Conservation (phyloP, 2,888 invertebrate genomes). For the Meiosimyza platycephala region DNA sequence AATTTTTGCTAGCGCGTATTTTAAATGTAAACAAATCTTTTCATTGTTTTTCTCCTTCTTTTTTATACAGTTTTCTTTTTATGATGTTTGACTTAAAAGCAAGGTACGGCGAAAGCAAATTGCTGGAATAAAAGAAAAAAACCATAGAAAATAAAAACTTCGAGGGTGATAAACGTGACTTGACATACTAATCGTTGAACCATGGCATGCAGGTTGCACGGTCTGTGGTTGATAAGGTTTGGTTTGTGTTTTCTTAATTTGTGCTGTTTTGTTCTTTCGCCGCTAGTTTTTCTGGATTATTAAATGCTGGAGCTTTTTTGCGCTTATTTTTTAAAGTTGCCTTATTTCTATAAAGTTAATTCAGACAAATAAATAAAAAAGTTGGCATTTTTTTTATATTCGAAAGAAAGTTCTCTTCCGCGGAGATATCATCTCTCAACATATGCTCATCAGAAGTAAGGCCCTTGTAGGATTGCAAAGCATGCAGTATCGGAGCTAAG, state of each 20-base stretch:
- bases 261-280: slow-evolving; percentile 21
- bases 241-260: slow-evolving; percentile 41
- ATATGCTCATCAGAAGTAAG: too few species aligned
- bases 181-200: slow-evolving; percentile 64
- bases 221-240: slow-evolving; percentile 35
- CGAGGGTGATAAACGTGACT: slow-evolving; percentile 66
- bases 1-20: background rate
- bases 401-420: too few species aligned
- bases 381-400: too few species aligned
- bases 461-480: too few species aligned
- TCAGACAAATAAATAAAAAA: too few species aligned
- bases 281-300: slow-evolving; percentile 7
- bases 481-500: too few species aligned
- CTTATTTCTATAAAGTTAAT: too few species aligned
- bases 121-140: background rate
- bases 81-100: too few species aligned
- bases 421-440: too few species aligned
- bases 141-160: slow-evolving; percentile 21
- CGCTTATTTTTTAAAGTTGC: too few species aligned
- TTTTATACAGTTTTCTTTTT: background rate
- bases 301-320: background rate
- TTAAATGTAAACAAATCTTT: slow-evolving; percentile 18
- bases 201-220: slow-evolving; percentile 18
- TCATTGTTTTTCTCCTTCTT: background rate
- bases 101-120: background rate